Conservation (phyloP, 1,140 invertebrate genomes). For the Apis dorsata region DNA sequence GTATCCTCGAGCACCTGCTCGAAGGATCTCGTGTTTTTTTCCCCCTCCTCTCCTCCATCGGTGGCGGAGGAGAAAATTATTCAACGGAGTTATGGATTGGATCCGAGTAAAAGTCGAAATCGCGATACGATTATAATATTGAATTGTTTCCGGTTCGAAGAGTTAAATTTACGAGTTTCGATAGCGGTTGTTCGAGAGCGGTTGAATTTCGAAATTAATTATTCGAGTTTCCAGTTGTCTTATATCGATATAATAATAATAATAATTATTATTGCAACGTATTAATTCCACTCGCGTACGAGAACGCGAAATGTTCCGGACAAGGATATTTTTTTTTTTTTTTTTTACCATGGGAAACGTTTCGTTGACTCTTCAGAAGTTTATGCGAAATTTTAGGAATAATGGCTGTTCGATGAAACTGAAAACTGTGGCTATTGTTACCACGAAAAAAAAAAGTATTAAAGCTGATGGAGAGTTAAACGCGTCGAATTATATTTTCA, state of each 20-base stretch:
- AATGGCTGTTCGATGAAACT: constrained; percentile 5
- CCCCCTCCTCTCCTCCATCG: too few relatives aligned
- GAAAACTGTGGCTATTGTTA: constrained; percentile 15
- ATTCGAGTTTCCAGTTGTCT: neutral
- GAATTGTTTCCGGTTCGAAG: neutral
- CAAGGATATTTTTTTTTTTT: too few relatives aligned
- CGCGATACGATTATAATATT: neutral
- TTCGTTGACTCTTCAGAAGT: neutral
- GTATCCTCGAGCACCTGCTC: neutral
- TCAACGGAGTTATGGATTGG: neutral
- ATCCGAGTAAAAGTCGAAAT: neutral
- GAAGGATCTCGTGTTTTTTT: neutral
- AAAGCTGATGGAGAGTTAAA: neutral
- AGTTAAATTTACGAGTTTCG: neutral
- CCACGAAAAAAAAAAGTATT: neutral
- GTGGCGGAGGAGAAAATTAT: neutral
- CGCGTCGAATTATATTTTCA: neutral
- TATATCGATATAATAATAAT: neutral
- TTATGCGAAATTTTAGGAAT: neutral
- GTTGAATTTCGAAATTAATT: neutral
- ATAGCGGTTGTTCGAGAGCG: neutral
- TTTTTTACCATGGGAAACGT: neutral
- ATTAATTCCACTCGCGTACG: neutral
- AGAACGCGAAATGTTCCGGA: neutral
- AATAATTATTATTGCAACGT: neutral